These are phyloP conservation scores for Ophion slaviceki DNA, from an alignment of 2,888 invertebrate genomes.

Conservation along the genomic window DNA sequence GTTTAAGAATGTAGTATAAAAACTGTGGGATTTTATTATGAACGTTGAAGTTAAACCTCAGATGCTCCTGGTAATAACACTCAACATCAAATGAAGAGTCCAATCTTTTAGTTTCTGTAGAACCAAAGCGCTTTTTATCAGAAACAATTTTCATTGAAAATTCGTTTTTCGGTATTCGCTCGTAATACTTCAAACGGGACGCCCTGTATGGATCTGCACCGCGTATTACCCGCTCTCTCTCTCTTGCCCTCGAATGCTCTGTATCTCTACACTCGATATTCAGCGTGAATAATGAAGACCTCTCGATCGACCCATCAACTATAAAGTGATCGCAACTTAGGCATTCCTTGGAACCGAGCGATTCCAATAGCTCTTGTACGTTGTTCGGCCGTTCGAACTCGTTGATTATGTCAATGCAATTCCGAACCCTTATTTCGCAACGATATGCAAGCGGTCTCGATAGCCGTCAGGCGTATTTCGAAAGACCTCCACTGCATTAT, in stretches of 20 bases:
- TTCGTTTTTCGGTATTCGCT: background rate
- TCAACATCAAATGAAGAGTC: too few species aligned
- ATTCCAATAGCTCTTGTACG: constrained; percentile 16
- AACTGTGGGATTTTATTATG: too few species aligned
- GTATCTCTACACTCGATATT: constrained; percentile 15
- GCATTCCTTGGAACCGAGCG: constrained; percentile 23
- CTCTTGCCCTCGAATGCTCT: constrained; percentile 13
- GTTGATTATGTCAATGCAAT: background rate
- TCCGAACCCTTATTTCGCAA: background rate
- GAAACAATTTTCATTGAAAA: background rate
- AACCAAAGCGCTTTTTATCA: too few species aligned
- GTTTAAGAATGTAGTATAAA: too few species aligned
- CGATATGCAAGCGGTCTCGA: background rate
- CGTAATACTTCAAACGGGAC: background rate
- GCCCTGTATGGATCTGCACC: background rate
- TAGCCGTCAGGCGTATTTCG: background rate
- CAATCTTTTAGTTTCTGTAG: too few species aligned
- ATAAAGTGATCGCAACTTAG: constrained; percentile 52
- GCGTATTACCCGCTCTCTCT: background rate
- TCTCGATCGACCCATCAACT: constrained; percentile 52
- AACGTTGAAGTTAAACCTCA: too few species aligned
- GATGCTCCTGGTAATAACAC: too few species aligned
- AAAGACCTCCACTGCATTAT: background rate
- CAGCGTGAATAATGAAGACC: constrained; percentile 60
- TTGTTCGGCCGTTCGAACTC: constrained; percentile 9